phyloP scores from a whole-genome alignment of 2,113 vertebrate species.

The Passer domesticus region DNA sequence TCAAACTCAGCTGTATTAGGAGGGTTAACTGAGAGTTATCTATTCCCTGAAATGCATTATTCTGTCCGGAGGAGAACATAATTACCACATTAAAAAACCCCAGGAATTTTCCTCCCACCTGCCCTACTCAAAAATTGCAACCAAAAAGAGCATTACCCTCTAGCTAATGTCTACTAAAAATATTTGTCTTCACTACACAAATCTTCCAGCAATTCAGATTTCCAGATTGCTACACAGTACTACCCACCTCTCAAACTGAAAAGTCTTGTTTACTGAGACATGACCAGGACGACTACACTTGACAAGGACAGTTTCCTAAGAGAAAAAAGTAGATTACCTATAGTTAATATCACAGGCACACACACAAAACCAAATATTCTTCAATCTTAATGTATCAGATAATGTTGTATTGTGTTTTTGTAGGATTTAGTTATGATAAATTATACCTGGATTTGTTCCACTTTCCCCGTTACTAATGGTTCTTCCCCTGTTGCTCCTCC shows the following conservation, averaged over 20 bases:
- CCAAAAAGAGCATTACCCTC: not conserved
- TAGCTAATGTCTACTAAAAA: not conserved
- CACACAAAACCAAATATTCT: not conserved
- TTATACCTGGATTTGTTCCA: too few relatives aligned
- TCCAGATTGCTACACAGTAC: not conserved
- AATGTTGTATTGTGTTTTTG: too few relatives aligned
- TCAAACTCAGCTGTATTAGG: not conserved
- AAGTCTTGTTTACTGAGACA: conserved; percentile 50
- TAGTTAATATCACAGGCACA: not conserved
- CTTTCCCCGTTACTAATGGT: too few relatives aligned
- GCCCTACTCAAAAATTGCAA: not conserved
- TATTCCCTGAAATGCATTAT: not conserved
- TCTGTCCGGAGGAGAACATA: not conserved
- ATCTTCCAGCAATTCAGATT: not conserved
- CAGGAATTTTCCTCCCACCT: accelerated
- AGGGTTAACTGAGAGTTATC: not conserved
- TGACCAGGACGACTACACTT: conserved; percentile 58
- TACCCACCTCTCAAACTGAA: conserved; percentile 73
- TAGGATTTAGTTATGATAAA: too few relatives aligned
- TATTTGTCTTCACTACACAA: not conserved
- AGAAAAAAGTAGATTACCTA: not conserved
- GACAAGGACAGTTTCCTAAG: conserved; percentile 71
- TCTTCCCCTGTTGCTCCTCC: too few relatives aligned
- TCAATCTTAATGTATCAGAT: not conserved
- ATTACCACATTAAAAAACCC: not conserved